A percentile compares a stretch with the other conserved stretches of the same genome.
These are phyloP conservation scores for Vidua macroura DNA, from an alignment of 2,113 vertebrate species.

Conservation along the genomic window DNA sequence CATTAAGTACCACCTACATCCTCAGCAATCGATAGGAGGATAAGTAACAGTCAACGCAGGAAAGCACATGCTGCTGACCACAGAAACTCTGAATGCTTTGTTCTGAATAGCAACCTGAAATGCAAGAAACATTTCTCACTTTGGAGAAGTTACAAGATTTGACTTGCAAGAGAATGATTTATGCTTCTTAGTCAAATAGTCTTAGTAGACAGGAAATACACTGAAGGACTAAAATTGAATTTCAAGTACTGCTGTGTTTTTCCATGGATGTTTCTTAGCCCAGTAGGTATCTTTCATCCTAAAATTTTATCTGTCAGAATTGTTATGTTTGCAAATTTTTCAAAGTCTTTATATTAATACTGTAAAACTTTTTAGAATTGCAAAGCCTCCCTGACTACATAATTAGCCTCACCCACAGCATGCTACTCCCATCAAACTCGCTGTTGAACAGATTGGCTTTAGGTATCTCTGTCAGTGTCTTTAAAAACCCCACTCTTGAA, in stretches of 20 bases:
- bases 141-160: background rate
- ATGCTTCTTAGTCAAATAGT: conserved; percentile 34
- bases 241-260: conserved; percentile 48
- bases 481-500: conserved; percentile 5
- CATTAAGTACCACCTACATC: conserved; percentile 19
- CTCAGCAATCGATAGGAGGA: conserved; percentile 24
- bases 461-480: conserved; percentile 7
- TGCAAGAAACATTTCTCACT: conserved; percentile 12
- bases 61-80: conserved; percentile 3
- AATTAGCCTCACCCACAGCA: conserved; percentile 40
- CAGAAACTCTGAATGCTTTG: background rate
- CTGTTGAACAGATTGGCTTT: conserved; percentile 39
- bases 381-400: conserved; percentile 9
- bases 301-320: conserved; percentile 28
- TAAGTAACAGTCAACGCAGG: background rate
- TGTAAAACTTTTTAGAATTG: conserved; percentile 33
- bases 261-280: conserved; percentile 27
- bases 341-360: conserved; percentile 32
- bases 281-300: conserved; percentile 50
- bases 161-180: conserved; percentile 48
- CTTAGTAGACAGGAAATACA: conserved; percentile 9
- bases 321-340: conserved; percentile 56
- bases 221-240: conserved; percentile 28
- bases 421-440: conserved; percentile 11
- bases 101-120: background rate